Evolutionary conservation across 2,888 invertebrate species (phyloP), one percentile per base, ranked within the genome.

Genomic region (Acholoe squamosa): DNA sequence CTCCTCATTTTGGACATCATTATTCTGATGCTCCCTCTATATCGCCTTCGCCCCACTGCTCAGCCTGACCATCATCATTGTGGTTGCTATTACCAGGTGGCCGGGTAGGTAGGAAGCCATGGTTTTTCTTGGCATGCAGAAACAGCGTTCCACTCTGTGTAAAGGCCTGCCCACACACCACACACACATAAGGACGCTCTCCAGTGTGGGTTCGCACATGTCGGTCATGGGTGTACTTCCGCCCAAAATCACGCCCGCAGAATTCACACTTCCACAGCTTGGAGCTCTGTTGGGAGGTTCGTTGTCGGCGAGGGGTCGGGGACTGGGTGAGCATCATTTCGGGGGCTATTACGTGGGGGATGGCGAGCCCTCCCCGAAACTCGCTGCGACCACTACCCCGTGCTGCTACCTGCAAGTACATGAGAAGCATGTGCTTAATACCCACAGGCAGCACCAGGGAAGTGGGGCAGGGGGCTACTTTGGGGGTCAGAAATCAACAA

Each of bases 141-240:
- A 31, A 31, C 12, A 86, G 86, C 19, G 86, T 86, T 12, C 86
- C 86, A 22, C 86, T 86, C 86, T 86, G 86, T 7, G 86, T 86
- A 31, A 86, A 86, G 28, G 14, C 12, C 86, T 86, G 52, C 14
- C 54, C 86, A 22, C 86, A 86, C 31, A 22, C 16, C 0, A 1
- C 12, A 25, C 86, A 86, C 86, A 86, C 86, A 28, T 86, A 86
- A 12, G 86, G 86, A 52, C 33, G 25, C 86, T 86, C 86, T 10
- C 86, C 86, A 16, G 86, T 86, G 86, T 86, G 86, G 7, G 25
- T 86, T 0, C 86, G 86, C 54, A 86, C 25, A 28, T 86, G 86
- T 7, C 86, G 52, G 54, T 86, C 56, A 31, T 31, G 86, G 12
- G 52, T 56, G 56, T 52, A 54, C 28, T 56, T 86, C 19, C 56